A percentile compares a stretch with the other conserved stretches of the same genome.
These are phyloP conservation scores for Scaptomyza caliginosa DNA, from an alignment of 2,888 invertebrate species.

Conservation along the genomic window DNA sequence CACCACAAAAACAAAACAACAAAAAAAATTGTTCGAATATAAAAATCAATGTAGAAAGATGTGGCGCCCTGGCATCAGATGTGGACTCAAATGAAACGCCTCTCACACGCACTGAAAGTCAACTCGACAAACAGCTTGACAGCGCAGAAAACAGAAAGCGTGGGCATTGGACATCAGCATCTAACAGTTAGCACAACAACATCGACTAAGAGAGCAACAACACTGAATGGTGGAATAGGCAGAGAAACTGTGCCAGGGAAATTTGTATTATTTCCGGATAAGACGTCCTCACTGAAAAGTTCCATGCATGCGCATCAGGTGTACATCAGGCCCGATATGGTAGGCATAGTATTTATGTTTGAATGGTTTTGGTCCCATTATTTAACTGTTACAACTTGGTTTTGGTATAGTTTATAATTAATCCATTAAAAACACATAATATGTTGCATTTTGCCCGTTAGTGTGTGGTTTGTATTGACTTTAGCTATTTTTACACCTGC, in stretches of 20 bases:
- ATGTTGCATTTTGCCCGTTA: slow-evolving; percentile 38
- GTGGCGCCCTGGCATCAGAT: slow-evolving; percentile 83
- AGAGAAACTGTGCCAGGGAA: slow-evolving; percentile 65
- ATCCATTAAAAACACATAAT: too few relatives aligned
- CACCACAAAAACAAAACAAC: slow-evolving; percentile 18
- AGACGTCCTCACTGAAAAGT: slow-evolving; percentile 79
- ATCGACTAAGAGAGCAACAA: slow-evolving; percentile 27
- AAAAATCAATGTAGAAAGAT: slow-evolving; percentile 75
- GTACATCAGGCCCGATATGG: slow-evolving; percentile 81
- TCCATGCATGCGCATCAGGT: slow-evolving; percentile 78
- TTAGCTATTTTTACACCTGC: too few relatives aligned
- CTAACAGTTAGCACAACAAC: slow-evolving; percentile 33
- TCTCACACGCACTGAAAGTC: slow-evolving; percentile 83
- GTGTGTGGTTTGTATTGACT: slow-evolving; percentile 34
- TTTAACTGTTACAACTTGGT: slow-evolving; percentile 31
- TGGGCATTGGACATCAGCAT: slow-evolving; percentile 69
- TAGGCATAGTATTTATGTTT: slow-evolving; percentile 64
- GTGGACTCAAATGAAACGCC: slow-evolving; percentile 83
- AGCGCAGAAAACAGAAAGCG: slow-evolving; percentile 80
- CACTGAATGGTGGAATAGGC: slow-evolving; percentile 24
- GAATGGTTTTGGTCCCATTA: slow-evolving; percentile 64
- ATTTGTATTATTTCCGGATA: slow-evolving; percentile 77
- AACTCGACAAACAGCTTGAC: slow-evolving; percentile 82
- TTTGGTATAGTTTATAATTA: slow-evolving; percentile 15
- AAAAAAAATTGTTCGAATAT: background rate